Evolutionary conservation across 1,140 invertebrate species (phyloP), one percentile per base, ranked within the genome.

Genomic region (Bathynomus jamesi): DNA sequence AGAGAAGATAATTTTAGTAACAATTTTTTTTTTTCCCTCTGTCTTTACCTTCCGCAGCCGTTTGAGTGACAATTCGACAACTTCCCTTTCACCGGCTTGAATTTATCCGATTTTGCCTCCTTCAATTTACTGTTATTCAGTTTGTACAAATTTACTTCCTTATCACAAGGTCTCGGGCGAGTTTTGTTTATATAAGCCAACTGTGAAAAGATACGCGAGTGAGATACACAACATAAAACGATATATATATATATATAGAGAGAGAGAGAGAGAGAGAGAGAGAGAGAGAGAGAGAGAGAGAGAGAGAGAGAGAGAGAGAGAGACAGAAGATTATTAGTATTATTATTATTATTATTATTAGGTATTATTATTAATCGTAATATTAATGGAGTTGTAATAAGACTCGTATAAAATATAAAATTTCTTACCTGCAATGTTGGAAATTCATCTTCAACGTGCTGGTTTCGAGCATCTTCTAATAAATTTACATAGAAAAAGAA

Each of bases 41-140:
- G n/a, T n/a, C n/a, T n/a, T 82, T 83, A 92, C 90, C 92, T 90
- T 82, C 94, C 92, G 80, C 93, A 95, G 76, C 92, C 91, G 24
- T 91, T 91, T 28, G 89, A 86, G 79, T 94, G 92, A 80, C 93
- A 95, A 80, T 94, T 94, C 0, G 92, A 94, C 0, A 95, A 84
- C 81, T 93, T 92, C n/a, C 92, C 93, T 82, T 94, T 91, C 0
- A 92, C 82, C 3, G 90, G 89, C 80, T 90, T 89, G 73, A 87
- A 89, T 53, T 53, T 53, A 76, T 87, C 85, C 0, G 89, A 89
- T 74, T 90, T 91, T 25, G 69, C 28, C 32, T 89, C 89, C 75
- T 90, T 92, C 5, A 94, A 85, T 70, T 89, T 85, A 27, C 91
- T 87, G 0, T 90, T 90, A 82, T 94, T 91, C 13, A 95, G 81